Evolutionary conservation across 2,888 invertebrate species (phyloP), one percentile per base, ranked within the genome.

Genomic region (Resseliella maxima): DNA sequence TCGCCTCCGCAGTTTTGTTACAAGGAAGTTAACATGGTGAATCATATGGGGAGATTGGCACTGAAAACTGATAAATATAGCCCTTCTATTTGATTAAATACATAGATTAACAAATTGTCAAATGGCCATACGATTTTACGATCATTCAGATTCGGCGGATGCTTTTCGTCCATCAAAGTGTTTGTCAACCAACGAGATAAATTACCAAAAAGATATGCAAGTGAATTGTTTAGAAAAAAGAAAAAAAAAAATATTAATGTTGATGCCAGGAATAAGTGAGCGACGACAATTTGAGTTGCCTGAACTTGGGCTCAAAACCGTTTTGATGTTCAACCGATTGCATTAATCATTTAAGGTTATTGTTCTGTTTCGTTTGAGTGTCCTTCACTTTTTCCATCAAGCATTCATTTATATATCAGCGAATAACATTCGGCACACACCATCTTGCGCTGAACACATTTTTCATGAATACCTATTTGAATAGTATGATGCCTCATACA

Each of bases 261-360:
- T n/a, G n/a, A n/a, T n/a, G n/a, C n/a, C n/a, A n/a, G n/a, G n/a
- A n/a, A n/a, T 41, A 5, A 41, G 41, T 8, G 41, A 41, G 12
- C 6, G 5, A 41, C 5, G 12, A 41, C 41, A 41, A 41, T 8
- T 41, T 50, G 46, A 8, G 46, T 18, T 15, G 46, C 1, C 18
- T 18, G 59, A 1, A 24, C 10, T 59, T 24, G 50, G 3, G 59
- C 24, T 59, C 24, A 59, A 59, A 59, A 24, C 41, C n/a, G 46
- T 15, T 8, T 50, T 64, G 64, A 27, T 27, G 72, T 59, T 38
- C 83, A 38, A 83, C n/a, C 0, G 83, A 83, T 38, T 83, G 83
- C 83, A 38, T n/a, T 83, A 38, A 83, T 83, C 38, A 38, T n/a
- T 38, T 83, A 83, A 83, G 83, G 83, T 83, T 83, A 83, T 83